Evolutionary conservation across 2,888 invertebrate genomes (phyloP).

Genomic region (Cerastoderma edule): DNA sequence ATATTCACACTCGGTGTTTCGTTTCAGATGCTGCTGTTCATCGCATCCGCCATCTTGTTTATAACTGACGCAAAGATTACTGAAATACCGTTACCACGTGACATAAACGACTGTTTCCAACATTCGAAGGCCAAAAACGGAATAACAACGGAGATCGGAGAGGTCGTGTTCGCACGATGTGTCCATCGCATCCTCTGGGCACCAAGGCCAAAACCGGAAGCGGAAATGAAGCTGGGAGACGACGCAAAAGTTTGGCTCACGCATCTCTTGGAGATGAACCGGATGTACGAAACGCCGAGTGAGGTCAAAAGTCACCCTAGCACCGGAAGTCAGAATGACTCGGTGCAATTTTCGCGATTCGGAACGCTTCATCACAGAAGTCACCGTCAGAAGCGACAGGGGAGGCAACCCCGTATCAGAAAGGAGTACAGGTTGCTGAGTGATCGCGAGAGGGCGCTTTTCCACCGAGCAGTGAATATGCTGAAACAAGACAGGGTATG

Average conservation of each 20-base stretch:
- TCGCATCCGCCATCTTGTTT: conserved; percentile 28
- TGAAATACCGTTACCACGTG: conserved; percentile 33
- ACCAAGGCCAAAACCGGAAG: conserved; percentile 3
- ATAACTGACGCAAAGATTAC: conserved; percentile 42
- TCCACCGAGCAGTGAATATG: conserved; percentile 66
- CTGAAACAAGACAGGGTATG: conserved; percentile 69
- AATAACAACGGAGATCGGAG: conserved; percentile 30
- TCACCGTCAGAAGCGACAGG: conserved; percentile 3
- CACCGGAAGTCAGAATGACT: not conserved
- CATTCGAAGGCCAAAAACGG: conserved; percentile 21
- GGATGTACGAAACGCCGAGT: conserved; percentile 23
- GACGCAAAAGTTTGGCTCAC: conserved; percentile 47
- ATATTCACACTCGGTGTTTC: no score
- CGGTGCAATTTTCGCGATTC: not conserved
- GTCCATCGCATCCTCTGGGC: conserved; percentile 43
- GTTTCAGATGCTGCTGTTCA: conserved; percentile 22
- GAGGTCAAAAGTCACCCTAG: conserved; percentile 6
- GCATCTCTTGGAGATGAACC: conserved; percentile 41
- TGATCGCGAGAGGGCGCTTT: conserved; percentile 57
- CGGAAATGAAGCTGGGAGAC: conserved; percentile 11
- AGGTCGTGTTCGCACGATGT: conserved; percentile 45
- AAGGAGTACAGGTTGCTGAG: conserved; percentile 69
- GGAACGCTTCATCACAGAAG: not conserved
- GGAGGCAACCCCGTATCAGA: conserved; percentile 54
- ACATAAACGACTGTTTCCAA: conserved; percentile 37